Conservation (phyloP, 1,140 invertebrate genomes). For the Caenorhabditis latens region DNA sequence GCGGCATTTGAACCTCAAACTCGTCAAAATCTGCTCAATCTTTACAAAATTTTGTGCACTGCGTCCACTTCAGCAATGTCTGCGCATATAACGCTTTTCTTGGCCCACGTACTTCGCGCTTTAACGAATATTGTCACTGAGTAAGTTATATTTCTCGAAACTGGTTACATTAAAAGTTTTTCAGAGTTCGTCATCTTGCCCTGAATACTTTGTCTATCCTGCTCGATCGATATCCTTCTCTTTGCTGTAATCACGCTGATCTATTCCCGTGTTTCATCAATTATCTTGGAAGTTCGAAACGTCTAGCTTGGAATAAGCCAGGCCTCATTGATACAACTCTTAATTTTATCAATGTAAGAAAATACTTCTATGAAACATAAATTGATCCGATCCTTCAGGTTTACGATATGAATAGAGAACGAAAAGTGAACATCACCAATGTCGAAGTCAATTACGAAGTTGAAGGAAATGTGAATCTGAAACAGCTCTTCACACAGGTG, state of each 20-base stretch:
- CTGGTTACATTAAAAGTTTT: background rate
- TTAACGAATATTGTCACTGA: constrained; percentile 51
- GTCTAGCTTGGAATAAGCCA: constrained; percentile 19
- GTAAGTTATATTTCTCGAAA: background rate
- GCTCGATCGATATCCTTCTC: constrained; percentile 10
- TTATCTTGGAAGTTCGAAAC: constrained; percentile 39
- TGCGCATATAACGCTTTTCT: constrained; percentile 60
- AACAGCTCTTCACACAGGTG: constrained; percentile 1
- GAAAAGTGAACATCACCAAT: background rate
- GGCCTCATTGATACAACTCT: constrained; percentile 31
- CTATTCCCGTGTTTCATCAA: constrained; percentile 37
- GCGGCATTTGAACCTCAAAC: constrained; percentile 36
- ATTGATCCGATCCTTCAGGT: background rate
- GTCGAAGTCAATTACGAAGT: background rate
- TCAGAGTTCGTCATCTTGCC: constrained; percentile 27
- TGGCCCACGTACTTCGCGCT: constrained; percentile 59
- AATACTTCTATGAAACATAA: background rate
- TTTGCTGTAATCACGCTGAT: constrained; percentile 36
- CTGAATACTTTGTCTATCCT: background rate
- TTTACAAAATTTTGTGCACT: constrained; percentile 25
- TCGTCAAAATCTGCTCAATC: constrained; percentile 58
- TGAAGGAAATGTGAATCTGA: background rate
- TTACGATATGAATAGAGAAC: constrained; percentile 33
- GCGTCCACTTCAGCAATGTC: constrained; percentile 44
- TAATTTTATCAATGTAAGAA: constrained; percentile 24